phyloP scores from a whole-genome alignment of 2,888 invertebrate genomes.

The Lucinisca nassula region DNA sequence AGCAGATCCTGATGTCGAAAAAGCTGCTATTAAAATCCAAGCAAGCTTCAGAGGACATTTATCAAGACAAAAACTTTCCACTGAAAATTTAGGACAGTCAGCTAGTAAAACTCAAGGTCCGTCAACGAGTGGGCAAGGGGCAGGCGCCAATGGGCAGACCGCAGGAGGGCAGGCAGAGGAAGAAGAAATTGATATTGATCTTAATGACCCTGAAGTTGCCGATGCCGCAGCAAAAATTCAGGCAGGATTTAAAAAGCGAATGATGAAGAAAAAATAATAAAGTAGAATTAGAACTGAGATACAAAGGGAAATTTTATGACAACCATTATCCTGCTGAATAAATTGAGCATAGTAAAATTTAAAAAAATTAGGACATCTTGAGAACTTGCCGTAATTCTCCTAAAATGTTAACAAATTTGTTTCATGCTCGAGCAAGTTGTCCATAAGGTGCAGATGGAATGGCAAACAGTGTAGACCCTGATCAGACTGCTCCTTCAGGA shows the following conservation, averaged over 20 bases:
- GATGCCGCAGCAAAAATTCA: slow-evolving; percentile 85
- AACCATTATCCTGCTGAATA: too few relatives aligned
- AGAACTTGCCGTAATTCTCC: too few relatives aligned
- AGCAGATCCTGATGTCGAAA: slow-evolving; percentile 77
- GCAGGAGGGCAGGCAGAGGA: slow-evolving; percentile 18
- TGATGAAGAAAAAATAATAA: slow-evolving; percentile 55
- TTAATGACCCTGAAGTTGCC: slow-evolving; percentile 75
- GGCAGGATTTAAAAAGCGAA: slow-evolving; percentile 78
- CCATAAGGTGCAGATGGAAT: too few relatives aligned
- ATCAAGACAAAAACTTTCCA: slow-evolving; percentile 27
- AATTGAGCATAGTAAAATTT: not conserved
- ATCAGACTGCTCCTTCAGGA: too few relatives aligned
- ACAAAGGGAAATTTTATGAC: not conserved
- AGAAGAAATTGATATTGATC: slow-evolving; percentile 71
- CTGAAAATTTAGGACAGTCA: slow-evolving; percentile 26
- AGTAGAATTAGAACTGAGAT: not conserved
- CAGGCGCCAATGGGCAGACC: not conserved
- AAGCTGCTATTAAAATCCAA: slow-evolving; percentile 81
- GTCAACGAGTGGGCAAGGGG: not conserved
- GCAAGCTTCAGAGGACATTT: slow-evolving; percentile 76
- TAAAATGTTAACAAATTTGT: too few relatives aligned
- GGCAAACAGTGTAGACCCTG: too few relatives aligned
- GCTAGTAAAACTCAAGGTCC: slow-evolving; percentile 1
- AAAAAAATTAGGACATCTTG: too few relatives aligned
- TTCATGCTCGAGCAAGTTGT: too few relatives aligned